These are phyloP conservation scores for Brachypodius melanocephalos DNA, from an alignment of 2,113 vertebrate species.

Conservation along the genomic window DNA sequence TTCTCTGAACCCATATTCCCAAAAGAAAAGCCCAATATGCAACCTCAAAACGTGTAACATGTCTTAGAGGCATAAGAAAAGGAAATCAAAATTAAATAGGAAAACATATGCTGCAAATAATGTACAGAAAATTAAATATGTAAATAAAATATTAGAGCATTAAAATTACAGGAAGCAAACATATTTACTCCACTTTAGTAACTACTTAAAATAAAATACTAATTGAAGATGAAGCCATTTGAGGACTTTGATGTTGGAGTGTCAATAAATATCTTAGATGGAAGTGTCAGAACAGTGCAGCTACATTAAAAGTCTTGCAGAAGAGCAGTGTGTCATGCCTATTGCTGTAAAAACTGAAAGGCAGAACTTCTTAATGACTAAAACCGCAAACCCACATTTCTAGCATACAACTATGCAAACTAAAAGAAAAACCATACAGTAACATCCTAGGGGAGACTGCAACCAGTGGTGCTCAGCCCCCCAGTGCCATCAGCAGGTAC, in stretches of 20 bases:
- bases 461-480: not conserved
- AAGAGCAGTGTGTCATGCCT: fast-evolving
- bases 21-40: not conserved
- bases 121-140: not conserved
- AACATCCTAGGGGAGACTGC: fast-evolving
- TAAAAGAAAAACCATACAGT: not conserved
- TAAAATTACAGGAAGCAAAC: not conserved
- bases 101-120: not conserved
- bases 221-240: not conserved
- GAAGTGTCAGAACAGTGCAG: not conserved
- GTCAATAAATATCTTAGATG: not conserved
- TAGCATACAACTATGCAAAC: not conserved
- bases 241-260: not conserved
- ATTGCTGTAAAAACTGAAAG: not conserved
- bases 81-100: not conserved
- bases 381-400: not conserved
- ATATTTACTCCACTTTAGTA: not conserved
- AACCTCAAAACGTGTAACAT: not conserved
- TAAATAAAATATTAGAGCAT: not conserved
- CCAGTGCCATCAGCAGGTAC: not conserved
- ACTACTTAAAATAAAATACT: not conserved
- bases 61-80: not conserved
- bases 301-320: not conserved
- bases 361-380: not conserved
- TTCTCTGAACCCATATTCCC: not conserved